Evolutionary conservation across 2,797 vertebrate genomes (phyloP), one percentile per base, ranked within the genome.

Genomic region (Macroramphosus scolopax): DNA sequence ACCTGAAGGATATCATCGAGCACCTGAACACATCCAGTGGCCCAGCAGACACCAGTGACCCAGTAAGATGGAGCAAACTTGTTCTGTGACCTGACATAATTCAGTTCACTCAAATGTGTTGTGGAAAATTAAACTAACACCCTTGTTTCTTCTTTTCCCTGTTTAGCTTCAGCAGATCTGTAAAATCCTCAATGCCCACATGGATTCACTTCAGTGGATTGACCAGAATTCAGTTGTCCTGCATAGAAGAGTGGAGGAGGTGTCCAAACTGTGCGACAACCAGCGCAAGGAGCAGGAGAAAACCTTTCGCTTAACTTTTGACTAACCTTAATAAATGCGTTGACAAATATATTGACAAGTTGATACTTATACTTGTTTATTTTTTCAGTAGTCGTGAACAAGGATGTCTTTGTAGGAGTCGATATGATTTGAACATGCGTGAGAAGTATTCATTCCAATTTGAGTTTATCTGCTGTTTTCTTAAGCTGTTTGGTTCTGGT

Each of bases 281-380:
- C 92, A 94, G 12, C 91, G 92, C 60, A 98, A 95, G 70, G 95
- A 98, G 70, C 95, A 98, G 55, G 95, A 96, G 71, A 93, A 95
- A 77, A 92, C 89, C 63, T 94, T 92, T 60, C 90, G 93, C 11
- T 88, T 97, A 48, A 88, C 91, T 0, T 96, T 96, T 40, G 92
- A 97, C 71, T 92, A 72, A 89, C 51, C 11, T 26, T 13, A 41
- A 8, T 38, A 12, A 41, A 47, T 48, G 37, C 33, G 36, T 44
- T 50, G 17, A 34, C 13, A n/a, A 16, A 39, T 25, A 25, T 20
- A 28, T 8, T 41, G 8, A n/a, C 18, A 3, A 14, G 30, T 8
- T 41, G 6, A 12, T 18, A 2, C 2, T 15, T 46, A 1, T 40
- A n/a, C n/a, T 22, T 22, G 20, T 22, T 6, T 22, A 22, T 38